phyloP scores from a whole-genome alignment of 30 jellyfish, hydroid and myxozoan genomes.

The Aurelia aurita region DNA sequence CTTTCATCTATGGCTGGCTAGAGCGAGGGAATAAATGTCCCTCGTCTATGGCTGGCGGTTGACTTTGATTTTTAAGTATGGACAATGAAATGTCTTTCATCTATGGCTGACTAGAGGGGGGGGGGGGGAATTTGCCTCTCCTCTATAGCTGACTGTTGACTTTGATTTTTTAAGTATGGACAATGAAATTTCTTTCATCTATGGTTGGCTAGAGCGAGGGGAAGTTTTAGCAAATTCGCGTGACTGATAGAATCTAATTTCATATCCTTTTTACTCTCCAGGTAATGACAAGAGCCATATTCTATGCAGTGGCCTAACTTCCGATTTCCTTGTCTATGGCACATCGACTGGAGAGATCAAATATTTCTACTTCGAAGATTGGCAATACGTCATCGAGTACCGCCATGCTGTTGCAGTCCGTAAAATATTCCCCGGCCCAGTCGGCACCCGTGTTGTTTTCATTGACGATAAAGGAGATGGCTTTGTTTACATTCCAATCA shows the following conservation, averaged over 20 bases:
- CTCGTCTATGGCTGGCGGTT: no score
- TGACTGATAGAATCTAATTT: background rate
- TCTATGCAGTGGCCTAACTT: constrained; percentile 72
- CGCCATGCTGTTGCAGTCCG: constrained; percentile 91
- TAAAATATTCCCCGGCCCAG: constrained; percentile 85
- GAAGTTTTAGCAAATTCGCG: background rate
- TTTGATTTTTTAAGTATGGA: no score
- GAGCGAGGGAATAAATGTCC: no score
- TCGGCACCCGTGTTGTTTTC: constrained; percentile 84
- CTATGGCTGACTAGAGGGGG: no score
- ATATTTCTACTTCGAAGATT: constrained; percentile 88
- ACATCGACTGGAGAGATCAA: constrained; percentile 85
- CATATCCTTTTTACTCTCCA: background rate
- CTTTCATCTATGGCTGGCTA: no score
- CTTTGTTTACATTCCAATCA: constrained; percentile 81
- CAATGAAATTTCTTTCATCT: no score
- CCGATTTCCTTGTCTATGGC: constrained; percentile 88
- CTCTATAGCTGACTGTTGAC: no score
- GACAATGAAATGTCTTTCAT: no score
- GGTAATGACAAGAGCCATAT: constrained; percentile 73
- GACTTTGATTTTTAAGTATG: no score
- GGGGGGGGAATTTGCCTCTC: no score
- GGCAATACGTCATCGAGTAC: constrained; percentile 88
- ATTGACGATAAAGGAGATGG: constrained; percentile 97
- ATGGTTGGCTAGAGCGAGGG: no score